Percentiles rank a stretch among this genome's conserved stretches.
phyloP scores from a whole-genome alignment of 2,797 vertebrate species.

The Hydrophis major region DNA sequence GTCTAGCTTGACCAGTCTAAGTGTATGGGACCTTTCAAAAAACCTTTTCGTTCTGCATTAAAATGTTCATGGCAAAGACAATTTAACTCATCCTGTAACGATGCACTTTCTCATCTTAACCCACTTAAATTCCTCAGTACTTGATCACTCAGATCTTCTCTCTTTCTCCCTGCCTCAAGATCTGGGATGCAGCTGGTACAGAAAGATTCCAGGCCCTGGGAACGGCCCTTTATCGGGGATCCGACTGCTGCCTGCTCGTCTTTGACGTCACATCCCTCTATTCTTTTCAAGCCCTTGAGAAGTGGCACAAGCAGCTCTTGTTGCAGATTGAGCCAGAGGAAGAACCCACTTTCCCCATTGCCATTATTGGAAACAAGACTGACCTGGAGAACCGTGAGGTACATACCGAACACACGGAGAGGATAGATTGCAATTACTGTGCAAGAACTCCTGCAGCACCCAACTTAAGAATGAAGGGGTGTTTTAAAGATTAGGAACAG shows the following conservation, averaged over 20 bases:
- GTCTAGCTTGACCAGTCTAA: neutral
- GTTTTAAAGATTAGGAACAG: neutral
- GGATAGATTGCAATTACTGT: too few relatives aligned
- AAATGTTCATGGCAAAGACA: neutral
- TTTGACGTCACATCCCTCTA: slow-evolving; percentile 68
- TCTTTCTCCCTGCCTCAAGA: slow-evolving; percentile 33
- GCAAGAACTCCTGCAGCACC: neutral
- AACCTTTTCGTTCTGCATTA: neutral
- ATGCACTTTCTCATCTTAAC: neutral
- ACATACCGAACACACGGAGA: too few relatives aligned
- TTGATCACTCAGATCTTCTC: neutral
- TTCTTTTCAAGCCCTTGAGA: slow-evolving; percentile 67
- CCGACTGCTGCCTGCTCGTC: slow-evolving; percentile 74
- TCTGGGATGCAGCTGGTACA: slow-evolving; percentile 74
- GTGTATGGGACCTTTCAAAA: neutral
- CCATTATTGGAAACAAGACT: slow-evolving; percentile 73
- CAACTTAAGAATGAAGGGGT: neutral
- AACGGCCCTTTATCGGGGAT: slow-evolving; percentile 63
- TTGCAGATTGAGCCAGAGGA: slow-evolving; percentile 62
- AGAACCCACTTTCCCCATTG: slow-evolving; percentile 65
- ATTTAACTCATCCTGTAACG: neutral
- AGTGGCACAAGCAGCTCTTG: slow-evolving; percentile 72
- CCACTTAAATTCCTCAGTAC: neutral
- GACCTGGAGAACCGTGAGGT: slow-evolving; percentile 53
- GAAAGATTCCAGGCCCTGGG: slow-evolving; percentile 75